A percentile compares a stretch with the other conserved stretches of the same genome.
phyloP scores from a whole-genome alignment of 2,888 invertebrate species.

The Magallana nippona region DNA sequence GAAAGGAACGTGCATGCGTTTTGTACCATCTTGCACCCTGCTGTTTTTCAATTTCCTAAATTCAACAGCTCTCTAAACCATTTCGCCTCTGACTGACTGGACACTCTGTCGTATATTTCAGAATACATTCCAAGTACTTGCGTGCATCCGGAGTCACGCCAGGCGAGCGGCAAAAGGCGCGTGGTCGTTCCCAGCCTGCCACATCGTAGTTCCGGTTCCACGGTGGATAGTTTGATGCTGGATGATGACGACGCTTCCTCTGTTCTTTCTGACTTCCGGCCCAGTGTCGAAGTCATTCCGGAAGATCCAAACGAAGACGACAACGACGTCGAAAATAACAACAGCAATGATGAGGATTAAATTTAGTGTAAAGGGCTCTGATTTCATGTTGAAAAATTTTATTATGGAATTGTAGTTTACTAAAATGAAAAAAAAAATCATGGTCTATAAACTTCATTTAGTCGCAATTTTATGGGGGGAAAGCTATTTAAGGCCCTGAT shows the following conservation, averaged over 20 bases:
- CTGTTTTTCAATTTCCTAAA: neutral
- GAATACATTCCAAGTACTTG: conserved; percentile 15
- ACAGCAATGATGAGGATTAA: no score
- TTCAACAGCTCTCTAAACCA: neutral
- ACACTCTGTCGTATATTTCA: neutral
- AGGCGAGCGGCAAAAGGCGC: neutral
- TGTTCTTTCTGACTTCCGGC: neutral
- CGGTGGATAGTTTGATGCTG: conserved; percentile 21
- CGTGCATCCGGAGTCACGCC: conserved; percentile 37
- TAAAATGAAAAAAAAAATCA: no score
- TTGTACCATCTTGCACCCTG: no score
- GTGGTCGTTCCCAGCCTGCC: conserved; percentile 31
- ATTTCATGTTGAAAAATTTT: no score
- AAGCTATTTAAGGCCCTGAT: no score
- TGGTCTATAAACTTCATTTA: no score
- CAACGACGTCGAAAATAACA: neutral
- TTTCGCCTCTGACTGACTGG: neutral
- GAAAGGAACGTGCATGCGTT: no score
- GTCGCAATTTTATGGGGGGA: no score
- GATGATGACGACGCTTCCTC: conserved; percentile 34
- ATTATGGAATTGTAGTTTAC: no score
- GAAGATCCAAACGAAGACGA: conserved; percentile 6
- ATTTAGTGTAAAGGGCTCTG: no score
- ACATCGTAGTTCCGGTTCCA: conserved; percentile 40
- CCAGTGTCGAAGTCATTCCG: conserved; percentile 5